A percentile compares a stretch with the other conserved stretches of the same genome.
phyloP scores from a whole-genome alignment of 2,797 vertebrate genomes.

The Propithecus perrieri region DNA sequence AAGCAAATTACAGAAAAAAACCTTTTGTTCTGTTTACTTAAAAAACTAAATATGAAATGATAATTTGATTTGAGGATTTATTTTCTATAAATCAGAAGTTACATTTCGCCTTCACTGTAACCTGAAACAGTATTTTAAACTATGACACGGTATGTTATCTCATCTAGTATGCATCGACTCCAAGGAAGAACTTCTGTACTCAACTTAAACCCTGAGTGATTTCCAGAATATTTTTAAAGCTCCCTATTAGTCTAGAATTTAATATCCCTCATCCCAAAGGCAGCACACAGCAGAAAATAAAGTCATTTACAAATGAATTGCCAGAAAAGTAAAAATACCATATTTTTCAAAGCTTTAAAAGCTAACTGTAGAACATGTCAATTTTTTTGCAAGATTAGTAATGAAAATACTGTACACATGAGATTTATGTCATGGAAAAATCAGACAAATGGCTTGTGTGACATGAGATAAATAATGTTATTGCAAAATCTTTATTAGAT shows the following conservation, averaged over 20 bases:
- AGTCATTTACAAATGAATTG: not conserved
- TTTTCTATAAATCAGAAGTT: not conserved
- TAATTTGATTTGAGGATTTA: not conserved
- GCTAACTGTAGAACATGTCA: not conserved
- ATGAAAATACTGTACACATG: not conserved
- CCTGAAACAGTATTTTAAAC: not conserved
- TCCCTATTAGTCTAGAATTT: conserved; percentile 16
- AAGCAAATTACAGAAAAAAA: not conserved
- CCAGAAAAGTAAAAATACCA: not conserved
- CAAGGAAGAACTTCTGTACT: not conserved
- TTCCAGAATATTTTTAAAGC: not conserved
- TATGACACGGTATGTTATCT: not conserved
- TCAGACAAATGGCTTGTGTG: not conserved
- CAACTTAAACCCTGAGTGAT: not conserved
- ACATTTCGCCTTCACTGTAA: not conserved
- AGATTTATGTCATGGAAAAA: not conserved
- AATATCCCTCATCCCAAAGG: not conserved
- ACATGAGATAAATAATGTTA: not conserved
- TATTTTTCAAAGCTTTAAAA: not conserved
- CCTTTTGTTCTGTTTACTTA: not conserved
- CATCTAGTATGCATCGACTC: not conserved
- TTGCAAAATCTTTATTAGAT: not conserved
- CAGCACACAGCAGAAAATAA: not conserved
- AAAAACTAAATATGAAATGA: not conserved
- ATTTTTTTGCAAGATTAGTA: not conserved